Evolutionary conservation across 2,797 vertebrate species (phyloP), one percentile per base, ranked within the genome.

Genomic region (Glyptemys insculpta): DNA sequence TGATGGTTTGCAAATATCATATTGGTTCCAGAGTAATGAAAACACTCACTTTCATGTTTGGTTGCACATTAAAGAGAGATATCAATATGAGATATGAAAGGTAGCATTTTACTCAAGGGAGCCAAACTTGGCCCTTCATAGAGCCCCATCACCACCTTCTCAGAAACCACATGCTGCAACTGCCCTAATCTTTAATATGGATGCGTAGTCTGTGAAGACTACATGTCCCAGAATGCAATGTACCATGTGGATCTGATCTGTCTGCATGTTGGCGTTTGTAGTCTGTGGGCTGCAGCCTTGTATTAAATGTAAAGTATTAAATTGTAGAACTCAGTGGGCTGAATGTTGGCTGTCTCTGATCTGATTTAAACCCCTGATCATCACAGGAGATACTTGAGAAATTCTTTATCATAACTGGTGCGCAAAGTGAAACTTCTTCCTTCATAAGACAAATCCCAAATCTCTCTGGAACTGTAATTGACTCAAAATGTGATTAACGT

Each of bases 401-500:
- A 92, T 96, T 94, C 94, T 91, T 96, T 93, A 88, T 96, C 91
- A 84, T 94, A 96, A 92, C 87, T 96, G 95, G 88, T 96, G 96
- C 94, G 25, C 81, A 92, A 97, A 97, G 93, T 87, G 95, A 95
- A 95, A 86, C 91, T 96, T 93, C 92, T 97, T 92, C 86, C 94
- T 97, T 95, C 95, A 92, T 74, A 85, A 96, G 87, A 81, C 91
- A 97, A 97, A 96, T 92, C 95, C 94, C 93, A 95, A 96, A 97
- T 96, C 94, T 97, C 96, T 87, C 91, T 57, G 93, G 91, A 97
- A 94, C 91, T 85, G 90, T 97, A 97, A 98, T 97, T 97, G 97
- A 95, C 95, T 97, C 95, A 65, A 96, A 96, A 98, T 94, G 96
- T 97, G 97, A 98, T 97, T 98, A 97, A 97, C 97, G 94, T 97